These are phyloP conservation scores for Mechanitis messenoides DNA, from an alignment of 2,888 invertebrate species.

Conservation along the genomic window DNA sequence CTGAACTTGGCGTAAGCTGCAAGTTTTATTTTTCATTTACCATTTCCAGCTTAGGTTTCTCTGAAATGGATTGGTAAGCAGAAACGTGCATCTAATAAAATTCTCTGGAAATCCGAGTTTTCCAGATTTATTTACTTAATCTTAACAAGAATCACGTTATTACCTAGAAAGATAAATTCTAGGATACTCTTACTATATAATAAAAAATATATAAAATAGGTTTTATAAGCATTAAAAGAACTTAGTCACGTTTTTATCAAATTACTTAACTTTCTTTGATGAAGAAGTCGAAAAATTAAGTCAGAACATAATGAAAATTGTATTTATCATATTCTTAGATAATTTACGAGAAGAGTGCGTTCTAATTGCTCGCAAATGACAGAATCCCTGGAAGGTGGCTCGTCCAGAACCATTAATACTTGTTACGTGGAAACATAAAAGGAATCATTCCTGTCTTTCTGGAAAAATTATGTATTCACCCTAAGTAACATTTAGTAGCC, in stretches of 20 bases:
- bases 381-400: slow-evolving; percentile 47
- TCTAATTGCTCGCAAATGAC: slow-evolving; percentile 63
- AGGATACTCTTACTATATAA: too few relatives aligned
- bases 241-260: slow-evolving; percentile 1
- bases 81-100: slow-evolving; percentile 40
- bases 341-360: slow-evolving; percentile 52
- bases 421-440: slow-evolving; percentile 60
- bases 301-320: slow-evolving; percentile 39
- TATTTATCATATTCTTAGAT: slow-evolving; percentile 51
- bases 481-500: slow-evolving; percentile 40
- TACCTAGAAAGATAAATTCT: too few relatives aligned
- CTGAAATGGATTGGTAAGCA: slow-evolving; percentile 40
- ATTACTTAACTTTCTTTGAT: slow-evolving; percentile 9
- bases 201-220: neutral
- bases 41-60: slow-evolving; percentile 43
- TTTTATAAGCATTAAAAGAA: neutral
- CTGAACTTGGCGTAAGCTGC: slow-evolving; percentile 30
- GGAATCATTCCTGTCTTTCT: slow-evolving; percentile 52
- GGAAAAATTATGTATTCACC: slow-evolving; percentile 62
- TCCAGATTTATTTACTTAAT: too few relatives aligned
- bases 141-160: too few relatives aligned
- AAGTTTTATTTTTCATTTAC: slow-evolving; percentile 57
- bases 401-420: slow-evolving; percentile 55
- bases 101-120: slow-evolving; percentile 25
- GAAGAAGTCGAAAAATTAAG: slow-evolving; percentile 14